A percentile compares a stretch with the other conserved stretches of the same genome.
Evolutionary conservation across 2,113 vertebrate genomes (phyloP).

Genomic region (Clarias magur): DNA sequence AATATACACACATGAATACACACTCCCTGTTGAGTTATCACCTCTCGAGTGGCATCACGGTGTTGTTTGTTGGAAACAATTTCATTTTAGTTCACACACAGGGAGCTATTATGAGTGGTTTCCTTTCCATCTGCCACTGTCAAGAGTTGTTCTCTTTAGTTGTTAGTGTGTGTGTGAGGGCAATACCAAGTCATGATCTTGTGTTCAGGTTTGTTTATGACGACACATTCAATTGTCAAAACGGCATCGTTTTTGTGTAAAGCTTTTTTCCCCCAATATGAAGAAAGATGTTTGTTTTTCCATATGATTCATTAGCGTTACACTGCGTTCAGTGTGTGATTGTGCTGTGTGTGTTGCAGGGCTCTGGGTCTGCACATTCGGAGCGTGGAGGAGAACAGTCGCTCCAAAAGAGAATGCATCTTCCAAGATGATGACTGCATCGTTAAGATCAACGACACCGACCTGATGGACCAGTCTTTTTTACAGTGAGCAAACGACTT

Average conservation of each 20-base stretch:
- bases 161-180: not conserved
- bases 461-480: conserved; percentile 91
- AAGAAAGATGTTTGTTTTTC: not conserved
- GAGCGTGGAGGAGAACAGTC: conserved; percentile 89
- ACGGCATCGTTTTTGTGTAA: not conserved
- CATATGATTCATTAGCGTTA: no score
- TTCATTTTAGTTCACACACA: conserved; percentile 35
- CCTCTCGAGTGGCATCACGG: conserved; percentile 27
- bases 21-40: conserved; percentile 41
- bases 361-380: conserved; percentile 89
- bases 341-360: conserved; percentile 62
- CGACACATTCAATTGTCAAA: not conserved
- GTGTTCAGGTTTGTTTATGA: conserved; percentile 3
- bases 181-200: not conserved
- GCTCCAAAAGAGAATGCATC: conserved; percentile 84
- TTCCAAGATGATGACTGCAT: conserved; percentile 93
- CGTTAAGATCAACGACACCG: conserved; percentile 86
- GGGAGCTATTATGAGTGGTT: conserved; percentile 34
- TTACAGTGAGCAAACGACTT: conserved; percentile 80
- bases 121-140: conserved; percentile 26
- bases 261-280: not conserved
- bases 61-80: conserved; percentile 34
- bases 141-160: not conserved
- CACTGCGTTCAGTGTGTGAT: not conserved
- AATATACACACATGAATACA: conserved; percentile 12